Conservation (phyloP, 2,113 vertebrate genomes). For the Parus major region DNA sequence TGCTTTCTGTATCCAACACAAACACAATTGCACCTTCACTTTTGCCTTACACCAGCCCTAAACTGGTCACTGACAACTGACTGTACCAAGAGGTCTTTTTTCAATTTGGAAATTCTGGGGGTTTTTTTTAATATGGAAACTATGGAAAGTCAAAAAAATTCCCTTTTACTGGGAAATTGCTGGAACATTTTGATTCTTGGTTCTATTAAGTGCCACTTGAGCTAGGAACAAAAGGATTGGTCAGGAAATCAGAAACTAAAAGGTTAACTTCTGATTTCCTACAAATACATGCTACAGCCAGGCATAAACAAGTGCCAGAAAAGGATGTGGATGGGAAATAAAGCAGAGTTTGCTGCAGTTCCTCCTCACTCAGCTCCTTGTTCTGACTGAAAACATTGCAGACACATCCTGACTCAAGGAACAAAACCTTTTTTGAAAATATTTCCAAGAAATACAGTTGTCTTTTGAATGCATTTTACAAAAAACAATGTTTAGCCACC, state of each 20-base stretch:
- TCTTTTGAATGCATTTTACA: not conserved
- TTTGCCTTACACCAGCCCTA: not conserved
- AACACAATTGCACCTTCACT: not conserved
- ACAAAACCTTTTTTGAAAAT: conserved; percentile 23
- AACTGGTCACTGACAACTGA: not conserved
- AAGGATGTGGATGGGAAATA: conserved; percentile 52
- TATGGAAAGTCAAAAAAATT: not conserved
- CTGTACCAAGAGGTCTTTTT: not conserved
- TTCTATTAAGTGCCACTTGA: not conserved
- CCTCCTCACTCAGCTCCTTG: conserved; percentile 26
- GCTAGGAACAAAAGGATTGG: not conserved
- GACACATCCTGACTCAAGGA: not conserved
- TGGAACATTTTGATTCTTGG: not conserved
- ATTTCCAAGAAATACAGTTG: conserved; percentile 50
- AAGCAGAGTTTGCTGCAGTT: conserved; percentile 18
- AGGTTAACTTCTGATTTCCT: conserved; percentile 38
- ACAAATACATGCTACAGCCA: not conserved
- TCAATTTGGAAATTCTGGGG: not conserved
- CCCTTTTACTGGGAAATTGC: not conserved
- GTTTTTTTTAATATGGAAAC: not conserved
- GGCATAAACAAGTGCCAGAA: conserved; percentile 26
- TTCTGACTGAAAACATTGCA: conserved; percentile 28
- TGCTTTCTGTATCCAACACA: not conserved
- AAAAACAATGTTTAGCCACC: not conserved
- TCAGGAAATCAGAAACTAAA: not conserved